A percentile compares a stretch with the other conserved stretches of the same genome.
These are phyloP conservation scores for Deroptyus accipitrinus DNA, from an alignment of 2,113 vertebrate genomes.

Conservation along the genomic window DNA sequence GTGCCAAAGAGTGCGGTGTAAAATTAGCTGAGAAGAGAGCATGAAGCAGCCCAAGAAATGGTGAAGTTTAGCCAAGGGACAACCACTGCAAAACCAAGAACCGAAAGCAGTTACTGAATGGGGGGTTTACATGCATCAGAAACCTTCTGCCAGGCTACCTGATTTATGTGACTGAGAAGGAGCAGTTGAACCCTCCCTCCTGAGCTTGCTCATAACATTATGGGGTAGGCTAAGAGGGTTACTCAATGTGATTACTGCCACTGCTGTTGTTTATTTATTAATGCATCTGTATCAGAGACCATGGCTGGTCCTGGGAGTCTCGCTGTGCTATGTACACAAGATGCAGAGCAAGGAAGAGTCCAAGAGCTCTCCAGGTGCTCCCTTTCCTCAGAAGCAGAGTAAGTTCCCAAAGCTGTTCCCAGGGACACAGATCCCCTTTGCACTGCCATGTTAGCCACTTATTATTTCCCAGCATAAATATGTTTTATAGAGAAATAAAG, in stretches of 20 bases:
- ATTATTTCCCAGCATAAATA: slow-evolving; percentile 75
- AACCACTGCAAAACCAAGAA: slow-evolving; percentile 9
- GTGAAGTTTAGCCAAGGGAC: slow-evolving; percentile 32
- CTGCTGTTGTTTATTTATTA: slow-evolving; percentile 68
- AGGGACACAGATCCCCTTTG: not conserved
- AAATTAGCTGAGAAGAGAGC: slow-evolving; percentile 47
- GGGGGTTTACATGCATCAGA: not conserved
- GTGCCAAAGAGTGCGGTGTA: not conserved
- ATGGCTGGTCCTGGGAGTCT: slow-evolving; percentile 25
- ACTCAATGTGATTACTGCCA: slow-evolving; percentile 58
- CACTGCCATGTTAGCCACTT: slow-evolving; percentile 59
- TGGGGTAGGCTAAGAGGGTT: slow-evolving; percentile 57
- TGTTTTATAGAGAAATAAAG: slow-evolving; percentile 81
- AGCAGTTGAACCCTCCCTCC: slow-evolving; percentile 39
- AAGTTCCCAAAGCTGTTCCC: not conserved
- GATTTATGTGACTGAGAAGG: slow-evolving; percentile 38
- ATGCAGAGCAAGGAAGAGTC: not conserved
- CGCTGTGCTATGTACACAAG: not conserved
- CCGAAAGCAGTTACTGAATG: not conserved
- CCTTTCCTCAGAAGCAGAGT: not conserved
- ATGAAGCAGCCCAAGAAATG: slow-evolving; percentile 6
- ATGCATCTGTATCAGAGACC: slow-evolving; percentile 33
- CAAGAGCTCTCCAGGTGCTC: not conserved
- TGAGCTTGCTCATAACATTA: slow-evolving; percentile 51
- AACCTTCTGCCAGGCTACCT: slow-evolving; percentile 14